Evolutionary conservation across 2,888 invertebrate species (phyloP).

Genomic region (Stictocephala bisonia): DNA sequence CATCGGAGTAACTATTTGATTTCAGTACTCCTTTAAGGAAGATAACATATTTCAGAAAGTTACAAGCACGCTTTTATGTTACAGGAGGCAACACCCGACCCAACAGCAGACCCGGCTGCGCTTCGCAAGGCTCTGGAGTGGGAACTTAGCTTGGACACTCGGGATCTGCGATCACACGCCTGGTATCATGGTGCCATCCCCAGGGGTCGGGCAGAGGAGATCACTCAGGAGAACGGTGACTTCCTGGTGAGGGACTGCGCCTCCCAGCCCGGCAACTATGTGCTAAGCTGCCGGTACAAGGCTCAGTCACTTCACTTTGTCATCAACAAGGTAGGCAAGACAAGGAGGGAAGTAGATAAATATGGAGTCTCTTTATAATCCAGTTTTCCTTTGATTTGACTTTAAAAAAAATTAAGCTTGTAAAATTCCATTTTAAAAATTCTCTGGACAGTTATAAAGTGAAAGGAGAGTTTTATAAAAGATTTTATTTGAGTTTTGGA

Average conservation of each 20-base stretch:
- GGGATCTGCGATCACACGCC: slow-evolving; percentile 88
- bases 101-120: slow-evolving; percentile 64
- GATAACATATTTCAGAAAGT: too few relatives aligned
- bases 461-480: too few relatives aligned
- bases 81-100: slow-evolving; percentile 67
- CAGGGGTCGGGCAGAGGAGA: slow-evolving; percentile 83
- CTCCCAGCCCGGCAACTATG: slow-evolving; percentile 94
- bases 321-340: slow-evolving; percentile 91
- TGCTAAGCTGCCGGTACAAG: slow-evolving; percentile 89
- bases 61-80: too few relatives aligned
- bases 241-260: slow-evolving; percentile 94
- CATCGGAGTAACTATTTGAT: too few relatives aligned
- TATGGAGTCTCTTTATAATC: too few relatives aligned
- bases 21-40: too few relatives aligned
- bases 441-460: too few relatives aligned
- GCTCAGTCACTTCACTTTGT: slow-evolving; percentile 90
- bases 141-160: slow-evolving; percentile 85
- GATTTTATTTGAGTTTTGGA: too few relatives aligned
- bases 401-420: too few relatives aligned
- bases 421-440: too few relatives aligned
- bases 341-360: too few relatives aligned
- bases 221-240: slow-evolving; percentile 81
- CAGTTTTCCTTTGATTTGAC: too few relatives aligned
- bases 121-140: slow-evolving; percentile 76
- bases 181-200: slow-evolving; percentile 95